Evolutionary conservation across 2,888 invertebrate species (phyloP).

Genomic region (Leptinotarsa rubiginosa): DNA sequence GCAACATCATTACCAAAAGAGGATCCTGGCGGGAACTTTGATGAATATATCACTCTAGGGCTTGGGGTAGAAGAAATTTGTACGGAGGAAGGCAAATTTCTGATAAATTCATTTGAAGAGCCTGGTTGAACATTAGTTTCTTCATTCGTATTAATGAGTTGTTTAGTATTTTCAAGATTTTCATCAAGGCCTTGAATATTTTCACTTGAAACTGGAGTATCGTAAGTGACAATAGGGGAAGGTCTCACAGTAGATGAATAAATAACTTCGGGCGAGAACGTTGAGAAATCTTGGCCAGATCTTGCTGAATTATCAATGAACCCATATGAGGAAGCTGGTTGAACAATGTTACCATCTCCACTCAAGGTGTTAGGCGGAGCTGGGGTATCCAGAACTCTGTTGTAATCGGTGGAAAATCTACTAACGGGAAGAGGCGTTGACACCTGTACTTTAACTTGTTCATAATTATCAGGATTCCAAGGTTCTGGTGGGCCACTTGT

Average conservation of each 20-base stretch:
- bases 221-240: neutral
- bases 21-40: neutral
- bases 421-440: neutral
- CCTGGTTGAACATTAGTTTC: neutral
- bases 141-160: neutral
- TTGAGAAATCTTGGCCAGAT: constrained; percentile 22
- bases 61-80: neutral
- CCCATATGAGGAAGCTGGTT: constrained; percentile 36
- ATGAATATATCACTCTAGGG: neutral
- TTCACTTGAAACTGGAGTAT: no score
- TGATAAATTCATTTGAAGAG: neutral
- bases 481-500: neutral
- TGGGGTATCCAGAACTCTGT: neutral
- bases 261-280: constrained; percentile 10
- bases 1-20: neutral
- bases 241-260: neutral
- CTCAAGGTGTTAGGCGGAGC: neutral
- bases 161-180: neutral
- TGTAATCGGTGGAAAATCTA: neutral
- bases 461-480: neutral
- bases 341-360: constrained; percentile 31
- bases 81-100: neutral
- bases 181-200: neutral
- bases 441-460: neutral
- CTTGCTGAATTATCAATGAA: constrained; percentile 12